Evolutionary conservation across 2,888 invertebrate genomes (phyloP), one percentile per base, ranked within the genome.

Genomic region (Empis livida): DNA sequence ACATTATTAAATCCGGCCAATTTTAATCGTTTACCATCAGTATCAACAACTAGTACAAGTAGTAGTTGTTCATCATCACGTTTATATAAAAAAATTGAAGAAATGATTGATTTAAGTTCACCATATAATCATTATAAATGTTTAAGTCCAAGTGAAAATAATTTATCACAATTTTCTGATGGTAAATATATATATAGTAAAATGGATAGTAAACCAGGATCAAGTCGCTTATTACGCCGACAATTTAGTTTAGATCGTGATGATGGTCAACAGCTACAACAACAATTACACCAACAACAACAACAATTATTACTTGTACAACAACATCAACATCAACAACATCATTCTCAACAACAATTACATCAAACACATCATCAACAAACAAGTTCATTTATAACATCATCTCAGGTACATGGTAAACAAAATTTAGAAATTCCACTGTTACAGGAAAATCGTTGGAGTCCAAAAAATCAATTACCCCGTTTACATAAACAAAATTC

Each of bases 71-170:
- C 69, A 5, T 68, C 67, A 1, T 65, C 66, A 0, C 57, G 68
- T 1, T 53, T 70, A 0, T 70, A 69, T 46, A 70, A 70, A 54
- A 66, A 65, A 53, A 64, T 70, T 43, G 70, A 70, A 53, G 68
- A 70, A 52, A 67, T 70, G 61, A 68, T 70, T 56, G 84, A 84
- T 58, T 71, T 82, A 42, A 82, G 83, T 62, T 79, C 80, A 0
- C 82, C 84, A 3, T 86, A 84, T 64, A 80, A 81, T 60, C 81
- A 84, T 55, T 85, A 84, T 67, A 78, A 81, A 63, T 83, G 80
- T 61, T 70, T 80, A 17, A 79, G 80, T 57, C 80, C 80, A 9
- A 80, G 79, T 53, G 77, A 77, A 56, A 72, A 72, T 53, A 71
- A 71, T 50, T 55, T 70, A 5, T 62, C 67, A 10, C 65, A 68